Percentiles rank a stretch among this genome's conserved stretches.
phyloP scores from a whole-genome alignment of 1,140 invertebrate genomes.

The Stegodyphus dumicola region DNA sequence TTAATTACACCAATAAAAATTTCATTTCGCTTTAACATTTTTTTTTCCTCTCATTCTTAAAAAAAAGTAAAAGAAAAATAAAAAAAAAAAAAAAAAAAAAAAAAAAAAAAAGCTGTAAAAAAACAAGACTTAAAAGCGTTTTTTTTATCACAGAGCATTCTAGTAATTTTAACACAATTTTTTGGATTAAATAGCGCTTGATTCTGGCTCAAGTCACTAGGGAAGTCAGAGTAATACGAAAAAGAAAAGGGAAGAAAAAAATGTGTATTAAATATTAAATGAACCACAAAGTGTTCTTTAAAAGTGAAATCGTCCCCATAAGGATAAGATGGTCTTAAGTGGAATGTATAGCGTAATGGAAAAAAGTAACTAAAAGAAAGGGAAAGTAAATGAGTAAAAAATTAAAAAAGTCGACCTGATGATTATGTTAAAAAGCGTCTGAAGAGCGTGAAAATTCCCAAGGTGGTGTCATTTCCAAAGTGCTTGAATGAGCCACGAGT shows the following conservation, averaged over 20 bases:
- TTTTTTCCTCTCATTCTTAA: constrained; percentile 40
- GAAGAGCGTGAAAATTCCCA: constrained; percentile 22
- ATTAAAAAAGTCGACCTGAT: constrained; percentile 55
- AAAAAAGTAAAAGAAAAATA: constrained; percentile 6
- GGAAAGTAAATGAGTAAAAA: constrained; percentile 11
- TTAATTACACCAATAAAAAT: constrained; percentile 61
- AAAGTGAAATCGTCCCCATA: constrained; percentile 59
- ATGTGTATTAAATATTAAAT: constrained; percentile 61
- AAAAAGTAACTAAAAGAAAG: constrained; percentile 2
- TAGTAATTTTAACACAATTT: constrained; percentile 60
- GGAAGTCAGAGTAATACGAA: constrained; percentile 22
- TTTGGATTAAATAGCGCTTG: constrained; percentile 56
- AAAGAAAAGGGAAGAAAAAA: constrained; percentile 3
- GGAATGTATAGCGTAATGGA: constrained; percentile 25
- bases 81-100: constrained; percentile 16
- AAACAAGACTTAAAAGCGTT: constrained; percentile 4
- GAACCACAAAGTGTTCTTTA: constrained; percentile 60
- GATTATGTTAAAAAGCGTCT: constrained; percentile 55
- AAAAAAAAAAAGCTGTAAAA: neutral
- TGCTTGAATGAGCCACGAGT: constrained; percentile 10
- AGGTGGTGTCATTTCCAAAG: neutral
- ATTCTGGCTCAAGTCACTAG: constrained; percentile 22
- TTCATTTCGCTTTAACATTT: constrained; percentile 53
- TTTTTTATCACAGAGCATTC: constrained; percentile 27
- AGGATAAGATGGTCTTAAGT: constrained; percentile 45